phyloP scores from a whole-genome alignment of 2,797 vertebrate genomes.

The Malacoraja senta region DNA sequence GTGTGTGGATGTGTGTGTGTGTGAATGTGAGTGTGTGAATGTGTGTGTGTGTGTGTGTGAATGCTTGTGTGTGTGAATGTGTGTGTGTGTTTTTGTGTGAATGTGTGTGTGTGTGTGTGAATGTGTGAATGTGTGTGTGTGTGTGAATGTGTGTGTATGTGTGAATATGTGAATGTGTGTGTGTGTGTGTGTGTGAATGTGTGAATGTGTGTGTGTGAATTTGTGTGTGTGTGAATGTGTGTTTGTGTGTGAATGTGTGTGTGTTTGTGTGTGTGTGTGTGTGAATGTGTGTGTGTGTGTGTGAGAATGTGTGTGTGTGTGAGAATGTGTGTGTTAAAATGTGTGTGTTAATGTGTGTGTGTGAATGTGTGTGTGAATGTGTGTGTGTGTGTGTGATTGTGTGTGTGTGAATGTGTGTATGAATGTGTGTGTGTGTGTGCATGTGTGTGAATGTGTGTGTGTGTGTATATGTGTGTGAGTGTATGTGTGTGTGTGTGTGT shows the following conservation, averaged over 20 bases:
- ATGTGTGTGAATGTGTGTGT: background rate
- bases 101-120: background rate
- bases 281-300: no score
- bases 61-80: background rate
- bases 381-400: no score
- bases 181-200: background rate
- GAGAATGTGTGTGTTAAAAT: no score
- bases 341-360: no score
- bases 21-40: no score
- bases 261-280: no score
- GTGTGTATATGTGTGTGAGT: background rate
- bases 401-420: background rate
- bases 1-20: background rate
- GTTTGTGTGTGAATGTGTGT: no score
- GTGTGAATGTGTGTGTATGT: background rate
- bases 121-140: background rate
- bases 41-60: background rate
- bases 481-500: background rate
- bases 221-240: background rate
- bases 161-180: background rate
- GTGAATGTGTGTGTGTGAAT: background rate
- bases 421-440: background rate
- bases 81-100: background rate
- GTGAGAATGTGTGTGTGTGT: no score
- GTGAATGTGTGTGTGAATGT: background rate